A percentile compares a stretch with the other conserved stretches of the same genome.
phyloP scores from a whole-genome alignment of 2,888 invertebrate species.

The Allolobophora icterica region DNA sequence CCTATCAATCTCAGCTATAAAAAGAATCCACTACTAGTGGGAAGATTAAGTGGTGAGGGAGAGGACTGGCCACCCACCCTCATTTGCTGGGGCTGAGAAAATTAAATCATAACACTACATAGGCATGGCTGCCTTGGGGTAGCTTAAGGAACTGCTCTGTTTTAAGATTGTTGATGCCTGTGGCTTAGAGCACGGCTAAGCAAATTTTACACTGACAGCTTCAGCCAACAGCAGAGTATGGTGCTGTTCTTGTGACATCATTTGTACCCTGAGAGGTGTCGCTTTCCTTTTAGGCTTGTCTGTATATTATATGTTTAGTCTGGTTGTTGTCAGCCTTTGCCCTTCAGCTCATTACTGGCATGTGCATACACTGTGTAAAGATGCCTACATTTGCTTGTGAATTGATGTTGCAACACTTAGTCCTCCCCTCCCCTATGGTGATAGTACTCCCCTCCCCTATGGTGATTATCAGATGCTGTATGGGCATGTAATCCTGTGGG shows the following conservation, averaged over 20 bases:
- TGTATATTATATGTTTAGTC: neutral
- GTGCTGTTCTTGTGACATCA: neutral
- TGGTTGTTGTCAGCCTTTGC: slow-evolving; percentile 2
- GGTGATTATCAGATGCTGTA: neutral
- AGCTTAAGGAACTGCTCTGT: neutral
- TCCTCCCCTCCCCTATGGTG: no score
- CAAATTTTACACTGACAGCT: neutral
- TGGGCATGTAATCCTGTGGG: neutral
- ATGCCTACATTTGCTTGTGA: slow-evolving; percentile 17
- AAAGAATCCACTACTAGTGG: neutral
- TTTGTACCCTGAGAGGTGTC: neutral
- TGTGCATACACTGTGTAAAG: neutral
- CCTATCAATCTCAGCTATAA: neutral
- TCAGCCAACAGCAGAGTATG: neutral
- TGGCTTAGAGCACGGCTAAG: neutral
- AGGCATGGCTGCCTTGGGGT: neutral
- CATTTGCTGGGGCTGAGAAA: neutral
- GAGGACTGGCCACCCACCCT: neutral
- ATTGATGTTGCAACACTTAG: neutral
- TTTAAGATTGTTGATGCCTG: neutral
- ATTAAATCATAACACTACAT: neutral
- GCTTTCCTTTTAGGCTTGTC: neutral
- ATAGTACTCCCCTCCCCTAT: neutral
- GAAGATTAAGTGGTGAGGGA: neutral
- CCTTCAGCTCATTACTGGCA: neutral